Base-by-base conservation (phyloP, 1,140 invertebrate genomes). In the Papilio machaon region DNA sequence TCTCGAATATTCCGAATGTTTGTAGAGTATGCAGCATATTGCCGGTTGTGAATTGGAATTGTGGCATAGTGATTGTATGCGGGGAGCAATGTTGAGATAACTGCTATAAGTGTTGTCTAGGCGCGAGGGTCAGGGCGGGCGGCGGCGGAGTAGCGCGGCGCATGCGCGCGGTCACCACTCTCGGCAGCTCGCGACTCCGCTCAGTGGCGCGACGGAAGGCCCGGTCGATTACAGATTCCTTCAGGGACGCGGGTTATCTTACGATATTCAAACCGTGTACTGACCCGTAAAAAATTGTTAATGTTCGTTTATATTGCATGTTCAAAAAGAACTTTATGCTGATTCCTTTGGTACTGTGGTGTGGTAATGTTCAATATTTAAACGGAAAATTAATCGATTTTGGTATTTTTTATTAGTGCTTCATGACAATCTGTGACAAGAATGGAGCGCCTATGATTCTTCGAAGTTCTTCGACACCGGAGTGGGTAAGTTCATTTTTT, bases 181-280 rank as follows among this genome's bases (percentile, higher is more conserved):
- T 88, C 88, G 90, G 86, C 87, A 64, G 19, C 88, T 85, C 83
- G 86, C 85, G 85, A 89, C 85, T 88, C 79, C 86, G 86, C 85
- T 93, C 90, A 94, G 93, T 94, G 92, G 89, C 90, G 92, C 91
- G 91, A 86, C 88, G 90, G 91, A 87, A 89, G 86, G 90, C 87
- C 87, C 88, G 92, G 91, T 92, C 91, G 92, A 94, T 92, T 91
- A 90, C 87, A 89, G 88, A 80, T 83, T 80, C 73, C 85, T 79
- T 76, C 76, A 82, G 83, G 70, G 85, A 84, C 87, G 88, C 90
- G 89, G 88, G 88, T 85, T 84, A 88, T 87, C 79, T 85, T 82
- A 86, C 77, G 70, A 80, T 80, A 83, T 82, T 81, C 58, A 83
- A 84, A 85, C 85, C 84, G 84, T 43, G 38, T 6, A 88, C 88